A percentile compares a stretch with the other conserved stretches of the same genome.
These are phyloP conservation scores for Oenanthe melanoleuca DNA, from an alignment of 2,113 vertebrate species.

Conservation along the genomic window DNA sequence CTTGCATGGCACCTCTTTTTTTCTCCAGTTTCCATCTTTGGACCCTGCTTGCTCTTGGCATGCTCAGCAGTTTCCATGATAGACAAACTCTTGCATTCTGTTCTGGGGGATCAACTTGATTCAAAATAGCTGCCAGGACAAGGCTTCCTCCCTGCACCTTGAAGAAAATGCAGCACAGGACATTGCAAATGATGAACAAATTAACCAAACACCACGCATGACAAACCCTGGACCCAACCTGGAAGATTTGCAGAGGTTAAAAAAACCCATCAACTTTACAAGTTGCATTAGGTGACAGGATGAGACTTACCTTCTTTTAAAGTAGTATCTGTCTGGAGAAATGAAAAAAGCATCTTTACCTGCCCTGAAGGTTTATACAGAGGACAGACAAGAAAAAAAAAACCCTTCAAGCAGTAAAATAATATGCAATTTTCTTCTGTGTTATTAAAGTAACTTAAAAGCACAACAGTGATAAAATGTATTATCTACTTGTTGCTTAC, in stretches of 20 bases:
- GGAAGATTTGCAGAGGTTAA: not conserved
- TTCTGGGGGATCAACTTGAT: not conserved
- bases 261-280: not conserved
- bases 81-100: not conserved
- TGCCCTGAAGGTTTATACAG: not conserved
- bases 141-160: not conserved
- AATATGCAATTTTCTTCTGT: not conserved
- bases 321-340: not conserved
- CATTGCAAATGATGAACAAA: rapidly evolving
- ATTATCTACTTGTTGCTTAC: not conserved
- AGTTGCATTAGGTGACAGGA: not conserved
- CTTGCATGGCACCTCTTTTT: not conserved
- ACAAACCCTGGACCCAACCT: not conserved
- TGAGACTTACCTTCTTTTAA: not conserved
- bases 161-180: not conserved
- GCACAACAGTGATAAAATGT: not conserved
- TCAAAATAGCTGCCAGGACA: not conserved
- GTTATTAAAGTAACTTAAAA: slow-evolving; percentile 13
- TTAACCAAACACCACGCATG: not conserved
- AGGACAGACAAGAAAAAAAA: not conserved
- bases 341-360: not conserved
- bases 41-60: not conserved
- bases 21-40: not conserved
- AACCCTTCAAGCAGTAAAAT: not conserved
- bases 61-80: not conserved